Evolutionary conservation across 1,140 invertebrate species (phyloP).

Genomic region (Atopsyche davidsoni): DNA sequence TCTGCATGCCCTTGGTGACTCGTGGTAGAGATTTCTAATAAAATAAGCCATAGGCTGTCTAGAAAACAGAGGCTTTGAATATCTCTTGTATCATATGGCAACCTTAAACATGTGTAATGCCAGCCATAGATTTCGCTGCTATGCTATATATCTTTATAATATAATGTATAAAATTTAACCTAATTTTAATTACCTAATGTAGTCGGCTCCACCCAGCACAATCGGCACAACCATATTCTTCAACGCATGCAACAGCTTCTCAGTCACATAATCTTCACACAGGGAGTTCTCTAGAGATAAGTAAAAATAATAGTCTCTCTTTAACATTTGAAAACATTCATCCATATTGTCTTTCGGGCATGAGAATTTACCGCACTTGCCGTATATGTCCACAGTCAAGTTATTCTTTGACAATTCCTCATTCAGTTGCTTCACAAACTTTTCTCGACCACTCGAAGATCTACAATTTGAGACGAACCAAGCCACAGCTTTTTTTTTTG

Average conservation of each 20-base stretch:
- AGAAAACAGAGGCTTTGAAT: too few relatives aligned
- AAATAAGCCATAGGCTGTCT: too few relatives aligned
- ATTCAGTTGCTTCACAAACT: constrained; percentile 51
- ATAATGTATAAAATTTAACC: too few relatives aligned
- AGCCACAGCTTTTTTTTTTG: constrained; percentile 44
- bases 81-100: too few relatives aligned
- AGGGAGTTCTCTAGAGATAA: constrained; percentile 62
- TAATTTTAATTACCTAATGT: constrained; percentile 32
- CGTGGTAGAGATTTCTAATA: too few relatives aligned
- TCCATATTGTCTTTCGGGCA: constrained; percentile 34
- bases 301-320: constrained; percentile 58
- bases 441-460: constrained; percentile 46
- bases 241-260: constrained; percentile 52
- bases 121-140: too few relatives aligned
- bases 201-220: constrained; percentile 46
- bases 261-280: constrained; percentile 57
- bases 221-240: constrained; percentile 46
- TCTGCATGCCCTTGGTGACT: too few relatives aligned
- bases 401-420: constrained; percentile 43
- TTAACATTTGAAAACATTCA: constrained; percentile 45
- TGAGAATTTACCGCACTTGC: constrained; percentile 49
- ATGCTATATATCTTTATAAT: too few relatives aligned
- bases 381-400: constrained; percentile 59
- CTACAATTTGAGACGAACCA: constrained; percentile 64
- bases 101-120: too few relatives aligned